Evolutionary conservation across 2,797 vertebrate species (phyloP).

Genomic region (Pseudochaenichthys georgianus): DNA sequence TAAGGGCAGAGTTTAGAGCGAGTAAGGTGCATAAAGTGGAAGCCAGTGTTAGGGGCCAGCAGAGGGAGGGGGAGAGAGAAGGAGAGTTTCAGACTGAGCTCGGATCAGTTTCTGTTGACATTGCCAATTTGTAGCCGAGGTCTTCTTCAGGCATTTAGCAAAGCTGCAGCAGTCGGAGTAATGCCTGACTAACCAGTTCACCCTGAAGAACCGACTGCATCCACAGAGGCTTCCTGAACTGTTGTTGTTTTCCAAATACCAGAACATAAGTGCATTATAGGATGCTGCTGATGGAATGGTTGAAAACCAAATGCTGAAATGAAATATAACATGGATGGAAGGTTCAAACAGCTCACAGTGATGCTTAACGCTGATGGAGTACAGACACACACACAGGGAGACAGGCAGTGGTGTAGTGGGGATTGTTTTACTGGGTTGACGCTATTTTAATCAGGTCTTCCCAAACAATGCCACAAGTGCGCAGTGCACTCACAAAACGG

Average conservation of each 20-base stretch:
- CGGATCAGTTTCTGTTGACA: slow-evolving; percentile 58
- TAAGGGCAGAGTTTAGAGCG: slow-evolving; percentile 86
- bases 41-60: slow-evolving; percentile 42
- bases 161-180: neutral
- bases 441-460: too few species aligned
- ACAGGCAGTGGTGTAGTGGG: too few species aligned
- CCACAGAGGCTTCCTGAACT: neutral
- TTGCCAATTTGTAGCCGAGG: slow-evolving; percentile 33
- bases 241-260: slow-evolving; percentile 22
- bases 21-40: slow-evolving; percentile 48
- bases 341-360: neutral
- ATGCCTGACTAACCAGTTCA: slow-evolving; percentile 13
- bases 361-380: neutral
- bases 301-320: neutral
- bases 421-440: too few species aligned
- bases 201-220: slow-evolving; percentile 18
- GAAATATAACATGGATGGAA: neutral
- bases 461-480: too few species aligned
- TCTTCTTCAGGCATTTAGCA: slow-evolving; percentile 33
- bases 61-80: slow-evolving; percentile 14
- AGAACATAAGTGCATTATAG: neutral
- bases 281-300: slow-evolving; percentile 3
- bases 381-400: neutral
- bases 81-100: slow-evolving; percentile 24
- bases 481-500: too few species aligned